Conservation (phyloP, 2,888 invertebrate genomes). For the Lathronympha strigana region DNA sequence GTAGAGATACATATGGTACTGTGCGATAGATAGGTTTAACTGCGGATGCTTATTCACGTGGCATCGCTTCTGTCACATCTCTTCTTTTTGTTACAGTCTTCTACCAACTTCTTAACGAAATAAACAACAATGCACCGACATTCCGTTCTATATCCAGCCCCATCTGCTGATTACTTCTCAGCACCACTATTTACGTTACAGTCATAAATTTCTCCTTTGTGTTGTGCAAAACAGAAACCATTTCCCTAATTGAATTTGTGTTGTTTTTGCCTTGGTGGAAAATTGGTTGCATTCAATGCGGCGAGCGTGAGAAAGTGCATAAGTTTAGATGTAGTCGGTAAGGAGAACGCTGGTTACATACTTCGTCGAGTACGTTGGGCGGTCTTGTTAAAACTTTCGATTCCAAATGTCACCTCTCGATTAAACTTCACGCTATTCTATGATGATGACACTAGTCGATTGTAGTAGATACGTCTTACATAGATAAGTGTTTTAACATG, state of each 20-base stretch:
- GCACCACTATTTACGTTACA: conserved; percentile 65
- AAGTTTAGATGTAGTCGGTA: conserved; percentile 56
- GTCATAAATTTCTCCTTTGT: conserved; percentile 69
- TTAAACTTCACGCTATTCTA: no score
- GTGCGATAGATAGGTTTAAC: no score
- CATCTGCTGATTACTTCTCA: conserved; percentile 70
- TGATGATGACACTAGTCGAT: no score
- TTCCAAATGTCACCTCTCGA: not conserved
- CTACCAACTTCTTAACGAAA: conserved; percentile 1
- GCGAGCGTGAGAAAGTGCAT: conserved; percentile 75
- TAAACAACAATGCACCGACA: conserved; percentile 42
- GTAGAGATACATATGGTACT: no score
- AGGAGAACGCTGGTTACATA: conserved; percentile 48
- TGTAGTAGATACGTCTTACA: no score
- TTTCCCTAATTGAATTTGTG: conserved; percentile 80
- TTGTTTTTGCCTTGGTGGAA: conserved; percentile 76
- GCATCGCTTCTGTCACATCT: no score
- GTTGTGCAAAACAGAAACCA: conserved; percentile 70
- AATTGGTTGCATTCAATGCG: conserved; percentile 73
- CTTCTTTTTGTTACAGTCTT: no score
- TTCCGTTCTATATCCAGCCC: conserved; percentile 55
- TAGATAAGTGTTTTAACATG: no score
- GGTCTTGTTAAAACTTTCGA: not conserved
- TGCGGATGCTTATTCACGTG: no score
- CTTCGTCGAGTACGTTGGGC: not conserved